Percentiles rank a stretch among this genome's conserved stretches.
These are phyloP conservation scores for Sebastes trivittatus DNA, from an alignment of 2,797 vertebrate genomes.

Conservation along the genomic window DNA sequence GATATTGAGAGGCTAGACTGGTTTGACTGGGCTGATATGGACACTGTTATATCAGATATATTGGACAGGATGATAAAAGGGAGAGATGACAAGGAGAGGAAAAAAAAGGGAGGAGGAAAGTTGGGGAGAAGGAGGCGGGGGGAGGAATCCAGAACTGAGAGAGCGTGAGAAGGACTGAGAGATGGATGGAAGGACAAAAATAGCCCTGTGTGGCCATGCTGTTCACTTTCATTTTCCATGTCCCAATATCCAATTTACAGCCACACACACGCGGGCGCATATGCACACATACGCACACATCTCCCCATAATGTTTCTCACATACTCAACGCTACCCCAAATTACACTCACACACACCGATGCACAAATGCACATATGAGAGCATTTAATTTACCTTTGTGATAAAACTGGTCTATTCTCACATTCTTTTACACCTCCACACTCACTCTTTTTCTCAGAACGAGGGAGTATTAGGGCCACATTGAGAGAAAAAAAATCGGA, in stretches of 20 bases:
- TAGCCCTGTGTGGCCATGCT: conserved; percentile 71
- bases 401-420: conserved; percentile 23
- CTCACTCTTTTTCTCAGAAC: neutral
- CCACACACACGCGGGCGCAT: neutral
- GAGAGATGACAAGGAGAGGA: conserved; percentile 11
- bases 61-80: conserved; percentile 9
- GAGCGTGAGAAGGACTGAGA: conserved; percentile 61
- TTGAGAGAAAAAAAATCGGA: too few species aligned
- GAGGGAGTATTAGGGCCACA: too few species aligned
- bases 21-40: conserved; percentile 30
- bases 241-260: conserved; percentile 78
- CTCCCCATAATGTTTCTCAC: conserved; percentile 2
- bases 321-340: conserved; percentile 5
- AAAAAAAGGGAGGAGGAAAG: conserved; percentile 8
- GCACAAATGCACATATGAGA: neutral
- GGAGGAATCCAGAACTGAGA: conserved; percentile 43
- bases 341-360: neutral
- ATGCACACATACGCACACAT: conserved; percentile 26
- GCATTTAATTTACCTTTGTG: conserved; percentile 22
- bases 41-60: conserved; percentile 23
- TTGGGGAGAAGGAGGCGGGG: conserved; percentile 20
- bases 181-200: conserved; percentile 71
- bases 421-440: conserved; percentile 18
- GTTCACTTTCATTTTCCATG: conserved; percentile 77
- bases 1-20: conserved; percentile 28